Percentiles rank a stretch among this genome's conserved stretches.
These are phyloP conservation scores for Minunthozetes semirufus DNA, from an alignment of 2,888 invertebrate genomes.

Conservation along the genomic window DNA sequence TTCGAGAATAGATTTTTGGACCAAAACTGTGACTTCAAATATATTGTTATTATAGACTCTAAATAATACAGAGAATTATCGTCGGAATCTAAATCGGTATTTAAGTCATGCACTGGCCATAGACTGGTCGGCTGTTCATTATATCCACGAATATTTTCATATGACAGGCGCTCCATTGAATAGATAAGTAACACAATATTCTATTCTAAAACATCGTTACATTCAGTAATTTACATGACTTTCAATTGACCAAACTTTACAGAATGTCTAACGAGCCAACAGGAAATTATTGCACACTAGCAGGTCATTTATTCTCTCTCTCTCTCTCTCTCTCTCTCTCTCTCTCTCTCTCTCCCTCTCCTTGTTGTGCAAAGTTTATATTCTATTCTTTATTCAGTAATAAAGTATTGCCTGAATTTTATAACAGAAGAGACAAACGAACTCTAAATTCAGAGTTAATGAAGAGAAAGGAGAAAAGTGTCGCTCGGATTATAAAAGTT, in stretches of 20 bases:
- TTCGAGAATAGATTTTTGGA: background rate
- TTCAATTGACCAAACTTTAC: background rate
- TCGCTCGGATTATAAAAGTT: conserved; percentile 9
- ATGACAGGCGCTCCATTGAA: too few relatives aligned
- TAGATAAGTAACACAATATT: too few relatives aligned
- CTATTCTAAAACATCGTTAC: background rate
- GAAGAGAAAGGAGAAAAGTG: conserved; percentile 11
- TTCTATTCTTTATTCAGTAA: background rate
- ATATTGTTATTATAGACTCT: conserved; percentile 5
- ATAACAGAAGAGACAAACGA: conserved; percentile 9
- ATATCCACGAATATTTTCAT: too few relatives aligned
- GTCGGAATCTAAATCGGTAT: conserved; percentile 18
- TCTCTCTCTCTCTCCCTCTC: background rate
- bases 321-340: conserved; percentile 6
- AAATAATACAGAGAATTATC: background rate
- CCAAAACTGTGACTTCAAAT: background rate
- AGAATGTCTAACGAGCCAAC: background rate
- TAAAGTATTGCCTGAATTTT: conserved; percentile 4
- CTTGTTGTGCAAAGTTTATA: background rate
- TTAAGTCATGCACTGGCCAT: conserved; percentile 20
- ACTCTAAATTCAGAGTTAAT: conserved; percentile 1
- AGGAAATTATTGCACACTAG: background rate
- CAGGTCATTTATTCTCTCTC: conserved; percentile 4
- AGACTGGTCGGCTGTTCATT: background rate
- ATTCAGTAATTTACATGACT: background rate